Percentiles rank a stretch among this genome's conserved stretches.
Evolutionary conservation across 2,113 vertebrate species (phyloP).

Genomic region (Lichenostomus cassidix): DNA sequence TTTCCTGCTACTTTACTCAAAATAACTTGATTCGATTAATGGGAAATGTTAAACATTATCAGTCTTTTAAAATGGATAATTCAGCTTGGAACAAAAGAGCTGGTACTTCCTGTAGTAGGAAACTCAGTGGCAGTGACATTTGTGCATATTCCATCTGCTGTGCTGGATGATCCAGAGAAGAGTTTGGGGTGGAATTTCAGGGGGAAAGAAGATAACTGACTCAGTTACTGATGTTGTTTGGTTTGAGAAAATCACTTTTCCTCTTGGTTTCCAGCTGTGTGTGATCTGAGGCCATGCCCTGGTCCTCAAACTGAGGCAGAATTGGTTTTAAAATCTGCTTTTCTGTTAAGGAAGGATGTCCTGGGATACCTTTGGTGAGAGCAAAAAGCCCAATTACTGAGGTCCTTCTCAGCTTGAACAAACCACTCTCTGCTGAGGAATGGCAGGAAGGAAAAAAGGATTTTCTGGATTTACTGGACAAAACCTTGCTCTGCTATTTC

Average conservation of each 20-base stretch:
- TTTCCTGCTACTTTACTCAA: background rate
- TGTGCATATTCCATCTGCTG: background rate
- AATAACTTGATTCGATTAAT: background rate
- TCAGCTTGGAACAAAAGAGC: background rate
- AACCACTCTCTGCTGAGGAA: too few species aligned
- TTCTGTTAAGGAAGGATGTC: too few species aligned
- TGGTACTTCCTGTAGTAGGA: background rate
- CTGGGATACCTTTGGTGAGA: too few species aligned
- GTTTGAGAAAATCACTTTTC: background rate
- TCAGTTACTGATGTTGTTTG: background rate
- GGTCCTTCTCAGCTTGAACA: too few species aligned
- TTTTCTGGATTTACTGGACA: background rate
- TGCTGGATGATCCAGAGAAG: background rate
- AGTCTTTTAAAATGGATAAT: background rate
- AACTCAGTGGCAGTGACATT: background rate
- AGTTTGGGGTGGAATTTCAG: background rate
- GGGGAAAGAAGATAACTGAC: background rate
- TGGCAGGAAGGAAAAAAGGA: background rate
- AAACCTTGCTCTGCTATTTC: background rate
- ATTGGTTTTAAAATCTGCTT: too few species aligned
- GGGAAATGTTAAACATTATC: background rate
- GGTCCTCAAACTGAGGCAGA: too few species aligned
- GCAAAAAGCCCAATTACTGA: too few species aligned
- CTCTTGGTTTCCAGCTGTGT: fast-evolving
- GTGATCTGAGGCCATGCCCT: too few species aligned